phyloP scores from a whole-genome alignment of 2,113 vertebrate genomes.

The Cygnus buccinator region DNA sequence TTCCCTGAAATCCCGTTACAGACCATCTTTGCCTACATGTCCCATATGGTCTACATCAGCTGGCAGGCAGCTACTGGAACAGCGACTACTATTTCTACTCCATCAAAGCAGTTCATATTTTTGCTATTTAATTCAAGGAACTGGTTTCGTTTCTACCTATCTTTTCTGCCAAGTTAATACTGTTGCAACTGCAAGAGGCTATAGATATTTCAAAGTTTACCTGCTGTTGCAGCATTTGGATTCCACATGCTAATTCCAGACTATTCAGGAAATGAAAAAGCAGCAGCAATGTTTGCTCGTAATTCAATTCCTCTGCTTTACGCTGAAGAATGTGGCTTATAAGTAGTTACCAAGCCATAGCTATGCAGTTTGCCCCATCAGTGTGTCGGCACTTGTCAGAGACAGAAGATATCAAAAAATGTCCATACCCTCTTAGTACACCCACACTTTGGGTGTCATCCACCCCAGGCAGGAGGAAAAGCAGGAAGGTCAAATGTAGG shows the following conservation, averaged over 20 bases:
- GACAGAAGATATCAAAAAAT: conserved; percentile 4
- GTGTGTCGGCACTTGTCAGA: not conserved
- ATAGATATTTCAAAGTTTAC: not conserved
- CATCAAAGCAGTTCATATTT: not conserved
- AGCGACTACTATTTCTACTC: not conserved
- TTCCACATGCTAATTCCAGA: not conserved
- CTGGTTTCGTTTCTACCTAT: not conserved
- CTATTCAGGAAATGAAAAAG: conserved; percentile 2
- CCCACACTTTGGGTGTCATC: not conserved
- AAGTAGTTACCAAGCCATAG: not conserved
- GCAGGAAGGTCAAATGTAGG: not conserved
- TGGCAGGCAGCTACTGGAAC: not conserved
- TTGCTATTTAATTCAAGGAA: not conserved
- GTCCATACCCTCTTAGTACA: not conserved
- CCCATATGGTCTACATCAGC: not conserved
- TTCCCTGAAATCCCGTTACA: not conserved
- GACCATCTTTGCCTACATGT: not conserved
- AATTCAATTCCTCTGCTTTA: not conserved
- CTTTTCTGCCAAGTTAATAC: not conserved
- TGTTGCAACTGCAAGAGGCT: not conserved
- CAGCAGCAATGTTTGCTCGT: not conserved
- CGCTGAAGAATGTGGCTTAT: not conserved
- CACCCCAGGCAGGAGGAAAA: not conserved
- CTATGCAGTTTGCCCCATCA: conserved; percentile 26
- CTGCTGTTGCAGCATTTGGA: not conserved